Conservation (phyloP, 1,140 invertebrate genomes). For the Listronotus bonariensis region DNA sequence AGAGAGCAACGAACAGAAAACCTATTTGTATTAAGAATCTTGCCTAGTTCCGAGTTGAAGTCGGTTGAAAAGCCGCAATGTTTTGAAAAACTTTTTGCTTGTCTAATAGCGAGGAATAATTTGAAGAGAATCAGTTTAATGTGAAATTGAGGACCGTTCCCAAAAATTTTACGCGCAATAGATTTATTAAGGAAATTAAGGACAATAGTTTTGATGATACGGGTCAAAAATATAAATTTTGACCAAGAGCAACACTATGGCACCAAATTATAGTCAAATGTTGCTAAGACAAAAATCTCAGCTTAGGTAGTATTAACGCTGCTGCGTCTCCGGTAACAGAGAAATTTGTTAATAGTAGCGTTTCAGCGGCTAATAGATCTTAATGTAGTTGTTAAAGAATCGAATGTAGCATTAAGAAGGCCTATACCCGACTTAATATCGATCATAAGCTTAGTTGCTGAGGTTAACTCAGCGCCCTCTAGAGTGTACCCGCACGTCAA, state of each 20-base stretch:
- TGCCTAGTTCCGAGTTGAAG: slow-evolving; percentile 11
- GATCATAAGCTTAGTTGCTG: slow-evolving; percentile 38
- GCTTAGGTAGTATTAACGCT: slow-evolving; percentile 44
- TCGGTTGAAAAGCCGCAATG: slow-evolving; percentile 23
- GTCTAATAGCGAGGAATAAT: slow-evolving; percentile 35
- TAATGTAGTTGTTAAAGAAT: slow-evolving; percentile 7
- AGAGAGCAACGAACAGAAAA: slow-evolving; percentile 42
- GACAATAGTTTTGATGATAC: slow-evolving; percentile 15
- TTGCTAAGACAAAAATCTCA: slow-evolving; percentile 40
- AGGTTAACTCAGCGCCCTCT: slow-evolving; percentile 3
- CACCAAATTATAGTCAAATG: neutral
- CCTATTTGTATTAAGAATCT: slow-evolving; percentile 43
- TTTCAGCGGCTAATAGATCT: neutral
- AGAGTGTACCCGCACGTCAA: neutral
- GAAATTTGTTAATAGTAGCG: slow-evolving; percentile 41
- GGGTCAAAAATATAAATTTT: slow-evolving; percentile 2
- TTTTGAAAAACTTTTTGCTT: neutral
- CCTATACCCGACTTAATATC: slow-evolving; percentile 44
- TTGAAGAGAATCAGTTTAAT: slow-evolving; percentile 38
- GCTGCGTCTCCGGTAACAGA: slow-evolving; percentile 43
- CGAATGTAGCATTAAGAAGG: neutral
- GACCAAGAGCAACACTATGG: slow-evolving; percentile 13
- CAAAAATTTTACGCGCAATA: slow-evolving; percentile 53
- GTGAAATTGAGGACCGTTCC: slow-evolving; percentile 47
- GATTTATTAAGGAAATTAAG: slow-evolving; percentile 37